These are phyloP conservation scores for Choristoneura rosaceana DNA, from an alignment of 2,888 invertebrate species.

Conservation along the genomic window DNA sequence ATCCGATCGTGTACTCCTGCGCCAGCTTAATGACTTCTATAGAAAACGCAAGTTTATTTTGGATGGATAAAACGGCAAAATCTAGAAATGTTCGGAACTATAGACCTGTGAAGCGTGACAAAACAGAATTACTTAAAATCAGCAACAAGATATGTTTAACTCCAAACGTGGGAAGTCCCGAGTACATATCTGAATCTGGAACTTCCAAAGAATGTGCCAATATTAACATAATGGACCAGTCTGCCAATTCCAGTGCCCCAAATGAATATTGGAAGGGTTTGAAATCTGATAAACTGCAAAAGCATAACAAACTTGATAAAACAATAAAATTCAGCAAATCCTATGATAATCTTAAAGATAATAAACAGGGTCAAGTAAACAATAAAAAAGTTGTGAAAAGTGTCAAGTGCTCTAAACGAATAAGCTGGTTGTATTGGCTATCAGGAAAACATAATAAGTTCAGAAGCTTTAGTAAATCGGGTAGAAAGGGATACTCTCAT, in stretches of 20 bases:
- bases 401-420: slow-evolving; percentile 1
- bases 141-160: background rate
- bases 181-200: background rate
- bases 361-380: background rate
- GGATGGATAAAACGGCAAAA: background rate
- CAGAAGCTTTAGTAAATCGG: background rate
- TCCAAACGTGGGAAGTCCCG: background rate
- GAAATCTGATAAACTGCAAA: background rate
- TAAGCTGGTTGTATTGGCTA: slow-evolving; percentile 5
- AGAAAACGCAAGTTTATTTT: background rate
- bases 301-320: background rate
- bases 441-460: background rate
- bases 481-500: background rate
- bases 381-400: background rate
- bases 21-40: background rate
- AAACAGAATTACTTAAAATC: background rate
- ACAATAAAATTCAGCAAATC: background rate
- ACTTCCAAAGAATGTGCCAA: slow-evolving; percentile 3
- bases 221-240: background rate
- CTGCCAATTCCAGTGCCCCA: background rate
- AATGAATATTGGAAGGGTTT: background rate
- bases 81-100: background rate
- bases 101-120: background rate
- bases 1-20: background rate
- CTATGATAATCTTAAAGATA: background rate